Evolutionary conservation across 64 coral and sea anemone species (phyloP), one percentile per base, ranked within the genome.

Genomic region (Actinia tenebrosa): DNA sequence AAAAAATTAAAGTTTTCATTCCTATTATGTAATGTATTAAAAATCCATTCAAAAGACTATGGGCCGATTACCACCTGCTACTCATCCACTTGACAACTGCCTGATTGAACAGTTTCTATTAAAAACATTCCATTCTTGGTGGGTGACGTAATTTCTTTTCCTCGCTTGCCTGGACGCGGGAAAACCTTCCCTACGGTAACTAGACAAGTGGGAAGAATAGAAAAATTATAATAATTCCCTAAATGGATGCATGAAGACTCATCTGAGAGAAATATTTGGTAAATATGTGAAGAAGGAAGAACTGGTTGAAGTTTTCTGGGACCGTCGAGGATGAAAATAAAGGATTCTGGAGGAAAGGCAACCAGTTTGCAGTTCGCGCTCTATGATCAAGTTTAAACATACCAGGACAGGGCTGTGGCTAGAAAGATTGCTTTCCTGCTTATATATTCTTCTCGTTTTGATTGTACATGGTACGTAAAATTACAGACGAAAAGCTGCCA

Each of bases 351-450:
- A 75, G 69, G 69, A 75, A 75, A 75, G 25, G 27, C 69, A 75
- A 75, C 26, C 5, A 75, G 69, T 75, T 75, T 75, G 69, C 69
- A 75, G 26, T 75, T 75, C 9, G 69, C 69, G 69, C 69, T 75
- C 69, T 75, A 75, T 75, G 69, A 43, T 42, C 69, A 42, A 75
- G 26, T 42, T 75, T 75, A 75, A 75, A 30, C 27, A 75, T 30
- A 14, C 69, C 69, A 75, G 69, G 25, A 75, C 23, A 75, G 25
- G 69, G 69, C 69, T 30, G n/a, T 75, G 69, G 69, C 69, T 42
- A 2, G 26, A 11, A 42, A 75, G 27, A 75, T 75, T 7, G 69
- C 69, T 75, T 75, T 75, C 3, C 69, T 75, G n/a, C 26, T 30
- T 1, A 23, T 66, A 42, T 75, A 42, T 75, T 3, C 11, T 75